Conservation (phyloP, 2,113 vertebrate species). For the Nannobrachium achirus region DNA sequence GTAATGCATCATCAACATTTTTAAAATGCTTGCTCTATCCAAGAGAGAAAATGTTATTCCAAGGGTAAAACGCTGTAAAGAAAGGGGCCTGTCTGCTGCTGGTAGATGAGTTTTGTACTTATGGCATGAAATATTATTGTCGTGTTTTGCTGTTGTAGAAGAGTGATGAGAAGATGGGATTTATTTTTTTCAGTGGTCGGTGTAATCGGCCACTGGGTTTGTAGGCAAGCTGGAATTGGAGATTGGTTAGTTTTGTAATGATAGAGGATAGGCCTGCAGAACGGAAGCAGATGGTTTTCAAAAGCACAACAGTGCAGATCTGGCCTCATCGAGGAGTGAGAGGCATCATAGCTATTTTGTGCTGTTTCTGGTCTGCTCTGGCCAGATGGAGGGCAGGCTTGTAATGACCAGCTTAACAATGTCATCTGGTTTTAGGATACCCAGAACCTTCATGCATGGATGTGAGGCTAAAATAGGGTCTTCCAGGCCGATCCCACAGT, state of each 20-base stretch:
- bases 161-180: conserved; percentile 31
- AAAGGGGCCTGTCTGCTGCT: conserved; percentile 43
- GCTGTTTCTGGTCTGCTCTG: conserved; percentile 48
- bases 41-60: conserved; percentile 39
- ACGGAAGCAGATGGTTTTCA: background rate
- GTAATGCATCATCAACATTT: conserved; percentile 45
- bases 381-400: conserved; percentile 66
- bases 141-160: conserved; percentile 33
- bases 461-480: conserved; percentile 57
- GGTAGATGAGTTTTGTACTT: conserved; percentile 58
- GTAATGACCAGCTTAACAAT: conserved; percentile 62
- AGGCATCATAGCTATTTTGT: conserved; percentile 48
- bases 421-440: conserved; percentile 60
- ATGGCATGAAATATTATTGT: too few relatives aligned
- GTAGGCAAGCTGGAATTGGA: conserved; percentile 1
- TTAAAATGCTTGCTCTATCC: conserved; percentile 47
- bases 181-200: conserved; percentile 25
- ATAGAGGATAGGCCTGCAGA: conserved; percentile 33
- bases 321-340: conserved; percentile 48
- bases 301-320: conserved; percentile 6
- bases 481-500: conserved; percentile 52
- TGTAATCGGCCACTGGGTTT: conserved; percentile 41
- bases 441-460: conserved; percentile 39
- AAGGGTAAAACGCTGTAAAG: conserved; percentile 42
- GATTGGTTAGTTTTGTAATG: conserved; percentile 54